Evolutionary conservation across 2,113 vertebrate species (phyloP).

Genomic region (Lagenorhynchus albirostris): DNA sequence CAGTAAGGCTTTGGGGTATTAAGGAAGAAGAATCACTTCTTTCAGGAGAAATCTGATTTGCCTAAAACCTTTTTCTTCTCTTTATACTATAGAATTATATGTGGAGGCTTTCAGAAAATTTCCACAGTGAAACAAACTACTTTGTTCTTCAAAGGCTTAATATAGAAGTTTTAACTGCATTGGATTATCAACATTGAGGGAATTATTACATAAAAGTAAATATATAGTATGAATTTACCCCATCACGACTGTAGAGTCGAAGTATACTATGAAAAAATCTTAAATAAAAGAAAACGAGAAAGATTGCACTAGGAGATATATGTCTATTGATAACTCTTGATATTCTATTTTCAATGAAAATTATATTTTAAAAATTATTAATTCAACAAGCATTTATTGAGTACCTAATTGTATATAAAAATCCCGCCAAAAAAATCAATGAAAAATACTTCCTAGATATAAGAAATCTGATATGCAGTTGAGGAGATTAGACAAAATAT

Average conservation of each 20-base stretch:
- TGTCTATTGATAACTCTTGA: background rate
- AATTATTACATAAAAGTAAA: background rate
- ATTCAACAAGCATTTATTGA: slow-evolving; percentile 18
- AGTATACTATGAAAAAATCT: background rate
- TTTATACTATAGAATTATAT: background rate
- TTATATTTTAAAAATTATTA: background rate
- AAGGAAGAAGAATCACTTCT: background rate
- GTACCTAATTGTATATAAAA: background rate
- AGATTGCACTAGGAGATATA: background rate
- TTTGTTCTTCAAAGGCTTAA: background rate
- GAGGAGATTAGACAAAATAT: background rate
- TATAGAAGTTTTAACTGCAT: background rate
- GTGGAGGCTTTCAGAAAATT: background rate
- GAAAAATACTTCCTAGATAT: background rate
- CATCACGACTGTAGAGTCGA: background rate
- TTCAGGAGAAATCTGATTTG: background rate
- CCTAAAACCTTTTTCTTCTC: background rate
- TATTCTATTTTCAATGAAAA: background rate
- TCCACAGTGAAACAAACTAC: background rate
- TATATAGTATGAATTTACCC: background rate
- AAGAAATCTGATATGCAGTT: background rate
- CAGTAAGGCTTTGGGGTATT: background rate
- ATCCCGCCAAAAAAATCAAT: background rate
- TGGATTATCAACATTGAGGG: background rate
- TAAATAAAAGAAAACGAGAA: background rate